Percentiles rank a stretch among this genome's conserved stretches.
Conservation (phyloP, 2,113 vertebrate genomes). For the Crotalus horridus region DNA sequence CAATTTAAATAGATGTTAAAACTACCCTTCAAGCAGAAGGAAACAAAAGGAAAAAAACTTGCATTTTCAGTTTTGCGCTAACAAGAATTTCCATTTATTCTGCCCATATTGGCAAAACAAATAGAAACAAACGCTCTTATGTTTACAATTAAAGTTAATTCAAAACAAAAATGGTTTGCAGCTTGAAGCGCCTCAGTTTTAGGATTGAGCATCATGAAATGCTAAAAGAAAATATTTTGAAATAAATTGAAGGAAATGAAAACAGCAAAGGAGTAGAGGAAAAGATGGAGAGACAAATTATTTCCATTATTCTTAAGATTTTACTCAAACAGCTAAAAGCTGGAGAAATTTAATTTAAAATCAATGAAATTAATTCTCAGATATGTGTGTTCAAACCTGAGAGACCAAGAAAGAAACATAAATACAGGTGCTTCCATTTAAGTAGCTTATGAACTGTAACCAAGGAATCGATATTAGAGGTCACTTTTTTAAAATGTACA, state of each 20-base stretch:
- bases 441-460: not conserved
- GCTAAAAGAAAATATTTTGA: not conserved
- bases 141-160: slow-evolving; percentile 11
- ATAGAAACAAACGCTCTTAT: slow-evolving; percentile 15
- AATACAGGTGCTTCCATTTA: not conserved
- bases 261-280: not conserved
- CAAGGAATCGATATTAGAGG: not conserved
- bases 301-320: not conserved
- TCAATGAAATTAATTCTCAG: not conserved
- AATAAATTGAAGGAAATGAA: not conserved
- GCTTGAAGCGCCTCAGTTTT: not conserved
- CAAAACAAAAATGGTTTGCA: slow-evolving; percentile 7
- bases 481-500: not conserved
- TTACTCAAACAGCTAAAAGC: not conserved
- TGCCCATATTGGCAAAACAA: not conserved
- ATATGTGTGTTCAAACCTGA: not conserved
- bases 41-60: not conserved
- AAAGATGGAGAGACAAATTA: not conserved
- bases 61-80: not conserved
- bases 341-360: not conserved
- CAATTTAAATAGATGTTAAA: not conserved
- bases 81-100: slow-evolving; percentile 3
- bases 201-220: not conserved
- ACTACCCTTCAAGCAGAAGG: not conserved
- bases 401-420: not conserved